These are phyloP conservation scores for Ectropis crepuscularia DNA, from an alignment of 2,888 invertebrate genomes.

Conservation along the genomic window DNA sequence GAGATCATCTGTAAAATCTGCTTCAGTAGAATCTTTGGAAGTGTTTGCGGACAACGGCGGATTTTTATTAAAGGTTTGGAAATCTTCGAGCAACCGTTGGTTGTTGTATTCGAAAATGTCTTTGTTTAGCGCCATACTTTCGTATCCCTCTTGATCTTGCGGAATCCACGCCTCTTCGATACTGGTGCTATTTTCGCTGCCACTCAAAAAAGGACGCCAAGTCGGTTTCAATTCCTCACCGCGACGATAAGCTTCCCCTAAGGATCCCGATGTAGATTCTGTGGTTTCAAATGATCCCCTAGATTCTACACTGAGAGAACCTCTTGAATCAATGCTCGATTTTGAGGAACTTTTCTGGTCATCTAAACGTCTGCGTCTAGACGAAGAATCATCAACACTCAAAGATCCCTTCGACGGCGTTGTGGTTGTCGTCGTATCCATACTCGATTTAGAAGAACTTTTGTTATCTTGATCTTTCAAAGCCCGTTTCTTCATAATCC, in stretches of 20 bases:
- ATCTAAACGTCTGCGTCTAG: slow-evolving; percentile 73
- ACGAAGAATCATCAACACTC: slow-evolving; percentile 81
- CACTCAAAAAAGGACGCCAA: slow-evolving; percentile 92
- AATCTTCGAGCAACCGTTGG: slow-evolving; percentile 77
- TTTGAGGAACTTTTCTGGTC: slow-evolving; percentile 85
- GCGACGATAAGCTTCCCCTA: slow-evolving; percentile 88
- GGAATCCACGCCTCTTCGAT: slow-evolving; percentile 93
- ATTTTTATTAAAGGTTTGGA: slow-evolving; percentile 79
- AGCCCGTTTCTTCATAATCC: slow-evolving; percentile 72
- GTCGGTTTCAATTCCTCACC: slow-evolving; percentile 91
- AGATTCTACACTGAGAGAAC: slow-evolving; percentile 88
- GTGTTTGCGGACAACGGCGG: slow-evolving; percentile 78
- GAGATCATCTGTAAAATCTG: slow-evolving; percentile 90
- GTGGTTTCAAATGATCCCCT: slow-evolving; percentile 89
- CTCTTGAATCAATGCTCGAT: slow-evolving; percentile 87
- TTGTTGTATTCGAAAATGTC: slow-evolving; percentile 77
- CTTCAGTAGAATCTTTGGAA: slow-evolving; percentile 84
- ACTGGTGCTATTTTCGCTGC: slow-evolving; percentile 93
- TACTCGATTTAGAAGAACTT: slow-evolving; percentile 86
- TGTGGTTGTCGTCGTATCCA: slow-evolving; percentile 80
- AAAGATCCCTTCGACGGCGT: slow-evolving; percentile 81
- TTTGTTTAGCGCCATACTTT: slow-evolving; percentile 79
- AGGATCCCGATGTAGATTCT: slow-evolving; percentile 90
- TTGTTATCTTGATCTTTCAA: slow-evolving; percentile 78
- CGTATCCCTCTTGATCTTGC: slow-evolving; percentile 88